Evolutionary conservation across 2,797 vertebrate genomes (phyloP).

Genomic region (Scolopax bukidnonensis): DNA sequence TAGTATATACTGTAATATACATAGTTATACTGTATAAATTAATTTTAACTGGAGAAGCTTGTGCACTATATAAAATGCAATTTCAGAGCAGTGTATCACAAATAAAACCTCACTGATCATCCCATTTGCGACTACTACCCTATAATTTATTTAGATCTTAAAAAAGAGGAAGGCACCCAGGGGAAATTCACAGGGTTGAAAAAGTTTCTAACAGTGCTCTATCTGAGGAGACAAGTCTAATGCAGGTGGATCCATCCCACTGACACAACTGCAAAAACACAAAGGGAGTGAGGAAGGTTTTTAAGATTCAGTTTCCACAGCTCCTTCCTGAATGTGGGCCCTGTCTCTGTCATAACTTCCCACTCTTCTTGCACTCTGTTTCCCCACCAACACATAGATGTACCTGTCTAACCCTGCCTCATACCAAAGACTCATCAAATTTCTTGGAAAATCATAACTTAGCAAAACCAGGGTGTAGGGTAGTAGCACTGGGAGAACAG

Average conservation of each 20-base stretch:
- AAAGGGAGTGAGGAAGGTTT: neutral
- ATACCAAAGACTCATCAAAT: neutral
- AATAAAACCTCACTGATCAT: neutral
- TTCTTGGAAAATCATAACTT: neutral
- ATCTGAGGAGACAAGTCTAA: neutral
- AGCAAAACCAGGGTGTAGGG: neutral
- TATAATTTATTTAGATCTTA: neutral
- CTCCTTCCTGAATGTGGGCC: neutral
- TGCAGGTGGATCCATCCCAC: neutral
- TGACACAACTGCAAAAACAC: neutral
- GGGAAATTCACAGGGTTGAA: neutral
- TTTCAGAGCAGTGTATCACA: neutral
- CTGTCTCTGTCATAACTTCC: accelerated
- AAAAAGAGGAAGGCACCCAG: neutral
- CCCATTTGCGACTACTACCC: neutral
- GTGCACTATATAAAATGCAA: neutral
- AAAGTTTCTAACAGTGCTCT: neutral
- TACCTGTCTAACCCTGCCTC: neutral
- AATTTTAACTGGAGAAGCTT: neutral
- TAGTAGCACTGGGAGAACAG: neutral
- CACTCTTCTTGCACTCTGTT: neutral
- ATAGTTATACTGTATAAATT: neutral
- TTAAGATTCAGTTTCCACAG: neutral
- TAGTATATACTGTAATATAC: too few species aligned
- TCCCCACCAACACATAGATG: neutral